Percentiles rank a stretch among this genome's conserved stretches.
phyloP scores from a whole-genome alignment of 2,113 vertebrate species.

The Irena cyanogastra region DNA sequence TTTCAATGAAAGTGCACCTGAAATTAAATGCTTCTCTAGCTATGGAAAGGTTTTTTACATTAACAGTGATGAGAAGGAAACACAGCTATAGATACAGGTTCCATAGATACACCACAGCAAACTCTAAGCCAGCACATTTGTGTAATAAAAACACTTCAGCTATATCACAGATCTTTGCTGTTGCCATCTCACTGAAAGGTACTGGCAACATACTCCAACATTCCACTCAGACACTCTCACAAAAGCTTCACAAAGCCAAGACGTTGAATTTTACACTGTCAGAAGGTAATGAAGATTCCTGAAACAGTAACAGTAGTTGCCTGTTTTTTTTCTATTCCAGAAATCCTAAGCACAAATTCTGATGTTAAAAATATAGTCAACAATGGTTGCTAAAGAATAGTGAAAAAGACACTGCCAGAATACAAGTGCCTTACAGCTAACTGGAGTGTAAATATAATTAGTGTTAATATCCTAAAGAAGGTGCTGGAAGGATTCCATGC shows the following conservation, averaged over 20 bases:
- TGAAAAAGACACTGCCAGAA: background rate
- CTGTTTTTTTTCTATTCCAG: background rate
- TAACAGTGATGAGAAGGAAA: background rate
- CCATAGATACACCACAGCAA: background rate
- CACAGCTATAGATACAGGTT: background rate
- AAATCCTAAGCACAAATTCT: background rate
- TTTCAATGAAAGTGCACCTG: background rate
- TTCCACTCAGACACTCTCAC: background rate
- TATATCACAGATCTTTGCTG: background rate
- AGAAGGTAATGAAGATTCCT: background rate
- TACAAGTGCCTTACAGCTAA: background rate
- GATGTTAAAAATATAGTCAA: background rate
- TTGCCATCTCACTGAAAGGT: background rate
- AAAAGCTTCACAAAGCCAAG: background rate
- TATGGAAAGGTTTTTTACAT: background rate
- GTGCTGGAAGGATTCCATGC: background rate
- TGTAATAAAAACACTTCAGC: background rate
- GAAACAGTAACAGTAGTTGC: background rate
- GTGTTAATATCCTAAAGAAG: background rate
- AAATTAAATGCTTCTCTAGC: background rate
- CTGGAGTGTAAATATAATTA: background rate
- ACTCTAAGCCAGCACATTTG: background rate
- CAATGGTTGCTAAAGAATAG: background rate
- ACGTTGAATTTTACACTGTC: background rate
- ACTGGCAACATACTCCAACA: background rate